Evolutionary conservation across 92 coral and sea anemone species (phyloP), one percentile per base, ranked within the genome.

Genomic region (Zoanthus solanderi): DNA sequence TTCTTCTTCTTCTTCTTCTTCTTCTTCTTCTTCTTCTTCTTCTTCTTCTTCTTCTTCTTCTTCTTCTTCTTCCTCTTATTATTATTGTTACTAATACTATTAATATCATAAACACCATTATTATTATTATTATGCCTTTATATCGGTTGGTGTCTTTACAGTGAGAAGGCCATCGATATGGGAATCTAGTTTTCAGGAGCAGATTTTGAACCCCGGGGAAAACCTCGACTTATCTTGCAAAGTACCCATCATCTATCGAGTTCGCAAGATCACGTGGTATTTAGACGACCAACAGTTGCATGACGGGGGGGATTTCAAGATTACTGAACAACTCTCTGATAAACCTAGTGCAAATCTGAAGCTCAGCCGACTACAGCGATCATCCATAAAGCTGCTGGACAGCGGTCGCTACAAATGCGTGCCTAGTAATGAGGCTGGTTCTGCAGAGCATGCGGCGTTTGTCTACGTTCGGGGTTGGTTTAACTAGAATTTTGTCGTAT

Each of bases 351-450:
- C 83, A 23, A 78, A 84, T 54, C 60, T 69, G 16, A 78, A 71
- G 69, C 82, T 72, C 11, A 92, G 97, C 85, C 93, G 88, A 4
- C 74, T 97, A 29, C 91, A 67, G 5, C 89, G 86, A 58, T 52
- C 78, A 53, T 88, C 85, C 11, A 93, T 95, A 54, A 89, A 88
- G 10, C 85, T 96, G 84, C 90, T 80, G 78, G 95, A 94, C 79
- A 92, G 94, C 77, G 99, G 99, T 31, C 86, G 78, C 31, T 97
- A 97, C 89, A 93, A 91, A 65, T 97, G 99, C 37, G 90, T 87
- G 23, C 94, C 97, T 7, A 92, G 93, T 50, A 97, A 94, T 83
- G 80, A 75, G 63, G 99, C 95, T 14, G 98, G 98, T 10, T 90
- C 92, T 5, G 90, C 93, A 4, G 92, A 91, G 13, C 93, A 93